phyloP scores from a whole-genome alignment of 2,797 vertebrate genomes.

The Remorina albescens region DNA sequence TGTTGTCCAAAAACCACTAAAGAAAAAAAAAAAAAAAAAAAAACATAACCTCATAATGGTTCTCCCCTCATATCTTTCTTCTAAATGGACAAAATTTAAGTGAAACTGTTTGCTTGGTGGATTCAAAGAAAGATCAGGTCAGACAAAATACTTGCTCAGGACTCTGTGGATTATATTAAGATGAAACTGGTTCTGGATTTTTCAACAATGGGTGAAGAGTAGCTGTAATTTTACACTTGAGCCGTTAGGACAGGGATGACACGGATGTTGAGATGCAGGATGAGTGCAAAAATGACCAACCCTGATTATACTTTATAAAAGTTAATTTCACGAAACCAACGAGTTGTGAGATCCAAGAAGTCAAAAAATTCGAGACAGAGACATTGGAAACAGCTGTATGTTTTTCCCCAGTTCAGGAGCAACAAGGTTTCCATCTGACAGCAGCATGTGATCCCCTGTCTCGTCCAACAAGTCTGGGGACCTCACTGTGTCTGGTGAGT shows the following conservation, averaged over 20 bases:
- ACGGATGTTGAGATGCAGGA: neutral
- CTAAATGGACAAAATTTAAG: neutral
- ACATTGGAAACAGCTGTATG: neutral
- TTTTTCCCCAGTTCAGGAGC: slow-evolving; percentile 17
- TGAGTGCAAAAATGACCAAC: neutral
- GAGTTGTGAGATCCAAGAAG: neutral
- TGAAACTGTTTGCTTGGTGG: slow-evolving; percentile 10
- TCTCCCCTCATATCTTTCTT: slow-evolving; percentile 31
- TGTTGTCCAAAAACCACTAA: slow-evolving; percentile 35
- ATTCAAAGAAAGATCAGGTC: slow-evolving; percentile 25
- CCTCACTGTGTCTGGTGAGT: slow-evolving; percentile 28
- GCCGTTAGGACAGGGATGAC: neutral
- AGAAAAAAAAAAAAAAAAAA: neutral
- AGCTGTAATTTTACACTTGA: neutral
- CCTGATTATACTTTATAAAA: neutral
- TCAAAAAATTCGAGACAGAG: neutral
- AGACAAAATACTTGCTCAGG: slow-evolving; percentile 6
- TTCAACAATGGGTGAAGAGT: neutral
- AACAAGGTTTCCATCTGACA: slow-evolving; percentile 21
- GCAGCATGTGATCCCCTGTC: slow-evolving; percentile 10
- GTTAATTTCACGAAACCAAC: neutral
- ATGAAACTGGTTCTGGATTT: neutral
- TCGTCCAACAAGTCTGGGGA: slow-evolving; percentile 12
- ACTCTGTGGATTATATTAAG: too few species aligned
- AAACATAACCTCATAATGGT: slow-evolving; percentile 6